Evolutionary conservation across 1,140 invertebrate genomes (phyloP).

Genomic region (Parapsyche elsis): DNA sequence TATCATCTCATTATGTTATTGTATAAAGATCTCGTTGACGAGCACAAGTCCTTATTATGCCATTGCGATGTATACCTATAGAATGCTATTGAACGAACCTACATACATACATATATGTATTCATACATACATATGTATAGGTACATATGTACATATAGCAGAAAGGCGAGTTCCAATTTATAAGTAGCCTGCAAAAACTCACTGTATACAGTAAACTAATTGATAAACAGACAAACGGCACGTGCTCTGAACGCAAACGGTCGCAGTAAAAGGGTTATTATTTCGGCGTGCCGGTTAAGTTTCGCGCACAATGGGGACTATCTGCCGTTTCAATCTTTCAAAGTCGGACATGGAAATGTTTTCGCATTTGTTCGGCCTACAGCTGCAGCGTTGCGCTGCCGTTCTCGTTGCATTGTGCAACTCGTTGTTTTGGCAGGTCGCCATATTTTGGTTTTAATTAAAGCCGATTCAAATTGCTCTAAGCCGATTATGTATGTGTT

Average conservation of each 20-base stretch:
- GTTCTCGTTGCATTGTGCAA: background rate
- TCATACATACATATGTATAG: too few relatives aligned
- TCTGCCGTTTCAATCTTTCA: constrained; percentile 26
- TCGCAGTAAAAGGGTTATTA: constrained; percentile 13
- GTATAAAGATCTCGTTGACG: too few relatives aligned
- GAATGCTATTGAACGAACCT: too few relatives aligned
- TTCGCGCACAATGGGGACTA: constrained; percentile 8
- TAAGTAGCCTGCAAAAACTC: too few relatives aligned
- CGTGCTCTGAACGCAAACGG: background rate
- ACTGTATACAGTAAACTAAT: background rate
- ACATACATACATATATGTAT: too few relatives aligned
- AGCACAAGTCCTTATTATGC: too few relatives aligned
- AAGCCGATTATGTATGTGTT: constrained; percentile 18
- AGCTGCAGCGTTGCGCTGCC: background rate
- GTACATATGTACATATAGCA: too few relatives aligned
- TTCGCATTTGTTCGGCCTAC: background rate
- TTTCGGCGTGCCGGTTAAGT: background rate
- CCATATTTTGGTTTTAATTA: constrained; percentile 44
- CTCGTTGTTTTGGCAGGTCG: constrained; percentile 32
- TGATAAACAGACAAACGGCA: background rate
- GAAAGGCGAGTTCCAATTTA: too few relatives aligned
- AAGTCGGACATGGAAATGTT: constrained; percentile 26
- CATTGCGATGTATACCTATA: too few relatives aligned
- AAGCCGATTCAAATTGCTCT: constrained; percentile 31
- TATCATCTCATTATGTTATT: too few relatives aligned